Evolutionary conservation across 2,888 invertebrate species (phyloP).

Genomic region (Lepidochrysops patricia): DNA sequence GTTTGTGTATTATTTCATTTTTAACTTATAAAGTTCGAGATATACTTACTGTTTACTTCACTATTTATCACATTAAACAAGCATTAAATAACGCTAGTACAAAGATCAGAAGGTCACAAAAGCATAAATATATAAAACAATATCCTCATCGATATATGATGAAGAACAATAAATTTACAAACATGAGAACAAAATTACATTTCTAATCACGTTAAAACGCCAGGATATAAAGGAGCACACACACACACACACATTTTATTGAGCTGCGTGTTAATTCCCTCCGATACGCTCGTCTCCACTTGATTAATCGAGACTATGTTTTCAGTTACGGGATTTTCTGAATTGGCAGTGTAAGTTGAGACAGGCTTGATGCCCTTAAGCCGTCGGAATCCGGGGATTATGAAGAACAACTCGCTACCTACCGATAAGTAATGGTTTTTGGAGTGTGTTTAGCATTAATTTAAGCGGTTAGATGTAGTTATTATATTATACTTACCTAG

Average conservation of each 20-base stretch:
- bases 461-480: no score
- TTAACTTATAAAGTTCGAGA: no score
- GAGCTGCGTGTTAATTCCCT: slow-evolving; percentile 26
- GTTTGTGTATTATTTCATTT: no score
- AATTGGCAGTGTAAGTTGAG: slow-evolving; percentile 29
- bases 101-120: no score
- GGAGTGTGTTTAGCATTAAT: background rate
- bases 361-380: slow-evolving; percentile 27
- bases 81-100: no score
- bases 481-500: no score
- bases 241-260: slow-evolving; percentile 23
- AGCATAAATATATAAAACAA: no score
- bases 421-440: slow-evolving; percentile 2
- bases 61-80: no score
- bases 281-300: slow-evolving; percentile 28
- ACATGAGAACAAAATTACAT: background rate
- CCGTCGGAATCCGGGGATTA: slow-evolving; percentile 27
- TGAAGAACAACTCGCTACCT: slow-evolving; percentile 24
- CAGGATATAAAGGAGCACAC: background rate
- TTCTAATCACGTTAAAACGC: background rate
- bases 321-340: slow-evolving; percentile 28
- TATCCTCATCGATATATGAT: no score
- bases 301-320: slow-evolving; percentile 28
- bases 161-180: background rate
- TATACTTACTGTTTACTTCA: no score